Base-by-base conservation (phyloP, 2,888 invertebrate genomes). In the Opisthograptis luteolata region DNA sequence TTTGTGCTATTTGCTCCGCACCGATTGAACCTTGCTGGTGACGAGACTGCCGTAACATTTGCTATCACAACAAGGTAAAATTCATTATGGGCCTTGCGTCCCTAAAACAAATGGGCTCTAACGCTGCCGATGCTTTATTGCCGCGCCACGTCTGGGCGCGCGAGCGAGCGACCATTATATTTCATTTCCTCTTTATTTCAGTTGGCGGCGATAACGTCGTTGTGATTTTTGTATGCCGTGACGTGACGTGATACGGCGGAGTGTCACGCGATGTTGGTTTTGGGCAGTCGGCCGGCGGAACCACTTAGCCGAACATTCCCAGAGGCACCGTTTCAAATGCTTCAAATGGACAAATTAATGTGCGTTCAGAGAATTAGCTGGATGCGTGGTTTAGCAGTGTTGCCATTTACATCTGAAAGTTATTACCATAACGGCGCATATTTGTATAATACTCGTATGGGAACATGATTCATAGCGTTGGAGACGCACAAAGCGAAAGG, bases 191-290 rank as follows among this genome's bases (percentile, higher is more conserved):
- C 46, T 45, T 20, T 45, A 55, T 45, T 49, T 22, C 30, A 28
- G 24, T 31, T n/a, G 40, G 49, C 12, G 8, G 40, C 48, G 56
- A 51, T 59, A 51, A 54, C 48, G 53, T 45, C 43, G 50, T 44
- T 51, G 34, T 55, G 55, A 54, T 56, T 56, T 55, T 48, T 12
- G 31, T 44, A 32, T 51, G 42, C 46, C 59, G 56, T 60, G 54
- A n/a, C 52, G 44, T 39, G 51, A 42, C 22, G 50, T 31, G 51
- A 10, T 40, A 30, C 14, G 25, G 19, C 15, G 42, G 20, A 7
- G 17, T 15, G 20, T 35, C 47, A 48, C 48, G 55, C 51, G 42
- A 48, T 27, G 30, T 36, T n/a, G 27, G 37, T 37, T 32, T 20
- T 10, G 24, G 24, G 41, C 41, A 20, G 4, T 19, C 28, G 39